Evolutionary conservation across 2,888 invertebrate species (phyloP).

Genomic region (Sphaeridia pumilis): DNA sequence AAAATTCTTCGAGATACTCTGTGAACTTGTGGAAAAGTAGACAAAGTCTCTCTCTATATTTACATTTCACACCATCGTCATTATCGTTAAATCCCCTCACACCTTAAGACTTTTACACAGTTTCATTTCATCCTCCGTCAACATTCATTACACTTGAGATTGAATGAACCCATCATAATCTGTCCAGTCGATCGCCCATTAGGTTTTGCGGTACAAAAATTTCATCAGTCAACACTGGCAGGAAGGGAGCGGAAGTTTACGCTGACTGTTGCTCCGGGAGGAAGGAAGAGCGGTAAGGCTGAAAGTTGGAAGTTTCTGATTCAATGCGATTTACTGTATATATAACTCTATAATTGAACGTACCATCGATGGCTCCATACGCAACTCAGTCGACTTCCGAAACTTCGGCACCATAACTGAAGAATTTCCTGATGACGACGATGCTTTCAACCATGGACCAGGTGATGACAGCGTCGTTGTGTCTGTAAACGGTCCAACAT

Average conservation of each 20-base stretch:
- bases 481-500: constrained; percentile 7
- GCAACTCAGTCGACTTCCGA: no score
- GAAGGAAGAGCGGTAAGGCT: constrained; percentile 2
- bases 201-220: no score
- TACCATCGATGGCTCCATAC: background rate
- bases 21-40: no score
- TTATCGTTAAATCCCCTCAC: no score
- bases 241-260: background rate
- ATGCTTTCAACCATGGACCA: background rate
- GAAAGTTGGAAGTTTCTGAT: background rate
- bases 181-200: no score
- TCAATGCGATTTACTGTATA: background rate
- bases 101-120: no score
- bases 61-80: no score
- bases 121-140: no score
- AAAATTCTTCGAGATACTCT: no score
- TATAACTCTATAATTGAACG: background rate
- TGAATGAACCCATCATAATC: no score
- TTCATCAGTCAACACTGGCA: background rate
- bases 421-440: constrained; percentile 1
- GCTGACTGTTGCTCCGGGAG: background rate
- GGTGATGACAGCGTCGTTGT: constrained; percentile 8
- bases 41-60: no score
- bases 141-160: no score
- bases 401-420: constrained; percentile 13